Evolutionary conservation across 2,888 invertebrate species (phyloP).

Genomic region (Ganaspis brasiliensis): DNA sequence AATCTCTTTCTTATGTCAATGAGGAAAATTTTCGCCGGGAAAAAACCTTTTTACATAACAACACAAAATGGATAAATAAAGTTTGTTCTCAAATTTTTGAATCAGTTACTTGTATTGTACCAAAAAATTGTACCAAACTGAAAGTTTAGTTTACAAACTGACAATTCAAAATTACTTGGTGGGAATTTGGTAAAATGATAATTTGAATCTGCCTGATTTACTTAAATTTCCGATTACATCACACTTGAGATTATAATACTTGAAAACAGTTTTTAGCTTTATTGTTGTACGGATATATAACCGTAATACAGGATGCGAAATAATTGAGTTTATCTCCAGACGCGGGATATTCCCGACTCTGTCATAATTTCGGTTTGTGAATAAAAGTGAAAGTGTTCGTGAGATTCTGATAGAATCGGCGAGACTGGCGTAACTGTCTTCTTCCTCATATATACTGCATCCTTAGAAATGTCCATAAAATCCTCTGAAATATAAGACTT

Average conservation of each 20-base stretch:
- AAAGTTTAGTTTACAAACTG: too few relatives aligned
- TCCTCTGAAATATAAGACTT: neutral
- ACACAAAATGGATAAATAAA: neutral
- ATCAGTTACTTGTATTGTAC: too few relatives aligned
- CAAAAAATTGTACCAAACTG: too few relatives aligned
- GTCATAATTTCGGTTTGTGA: conserved; percentile 49
- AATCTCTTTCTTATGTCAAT: neutral
- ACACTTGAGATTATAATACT: neutral
- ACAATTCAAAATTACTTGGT: too few relatives aligned
- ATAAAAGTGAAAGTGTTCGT: conserved; percentile 62
- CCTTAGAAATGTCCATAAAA: conserved; percentile 1
- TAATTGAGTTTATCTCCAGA: conserved; percentile 34
- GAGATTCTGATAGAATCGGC: conserved; percentile 58
- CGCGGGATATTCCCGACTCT: conserved; percentile 24
- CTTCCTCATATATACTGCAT: neutral
- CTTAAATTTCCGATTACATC: too few relatives aligned
- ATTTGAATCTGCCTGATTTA: too few relatives aligned
- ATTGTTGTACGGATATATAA: conserved; percentile 26
- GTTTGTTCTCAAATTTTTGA: too few relatives aligned
- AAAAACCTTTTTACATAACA: neutral
- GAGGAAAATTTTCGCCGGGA: neutral
- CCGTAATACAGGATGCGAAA: conserved; percentile 33
- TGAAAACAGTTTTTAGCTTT: neutral
- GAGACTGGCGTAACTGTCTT: conserved; percentile 24
- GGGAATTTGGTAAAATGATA: too few relatives aligned